Evolutionary conservation across 2,113 vertebrate species (phyloP).

Genomic region (Apistogramma diplotaenia): DNA sequence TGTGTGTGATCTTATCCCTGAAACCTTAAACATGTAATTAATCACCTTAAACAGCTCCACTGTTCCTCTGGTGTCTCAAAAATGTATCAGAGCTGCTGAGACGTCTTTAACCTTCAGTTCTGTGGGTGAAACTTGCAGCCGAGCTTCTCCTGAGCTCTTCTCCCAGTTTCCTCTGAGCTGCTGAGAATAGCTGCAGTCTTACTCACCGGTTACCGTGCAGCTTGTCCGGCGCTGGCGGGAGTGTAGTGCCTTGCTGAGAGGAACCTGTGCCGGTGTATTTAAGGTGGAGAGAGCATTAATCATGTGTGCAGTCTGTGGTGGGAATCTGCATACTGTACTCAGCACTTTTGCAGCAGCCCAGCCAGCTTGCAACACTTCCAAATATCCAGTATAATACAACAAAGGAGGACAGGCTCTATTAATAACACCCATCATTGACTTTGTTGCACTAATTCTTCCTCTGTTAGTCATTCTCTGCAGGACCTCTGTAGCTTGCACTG

Average conservation of each 20-base stretch:
- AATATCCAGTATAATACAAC: background rate
- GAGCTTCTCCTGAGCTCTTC: background rate
- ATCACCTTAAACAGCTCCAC: background rate
- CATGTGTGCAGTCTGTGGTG: background rate
- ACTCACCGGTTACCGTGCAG: background rate
- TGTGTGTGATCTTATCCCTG: background rate
- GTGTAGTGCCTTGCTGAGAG: slow-evolving; percentile 30
- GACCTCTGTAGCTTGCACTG: background rate
- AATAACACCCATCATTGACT: background rate
- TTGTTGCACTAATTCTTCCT: background rate
- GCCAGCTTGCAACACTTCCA: background rate
- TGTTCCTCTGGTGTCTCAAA: background rate
- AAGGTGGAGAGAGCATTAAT: slow-evolving; percentile 20
- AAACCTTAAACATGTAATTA: background rate
- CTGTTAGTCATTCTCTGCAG: background rate
- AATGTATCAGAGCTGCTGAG: background rate
- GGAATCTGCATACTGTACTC: slow-evolving; percentile 1
- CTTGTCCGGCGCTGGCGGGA: background rate
- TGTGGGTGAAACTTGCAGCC: background rate
- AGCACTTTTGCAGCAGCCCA: background rate
- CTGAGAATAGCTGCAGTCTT: background rate
- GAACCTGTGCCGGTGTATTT: slow-evolving; percentile 21
- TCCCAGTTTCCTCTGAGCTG: background rate
- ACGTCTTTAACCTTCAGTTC: background rate
- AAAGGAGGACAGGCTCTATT: no score